phyloP scores from a whole-genome alignment of 1,140 invertebrate species.

The Camponotus floridanus region DNA sequence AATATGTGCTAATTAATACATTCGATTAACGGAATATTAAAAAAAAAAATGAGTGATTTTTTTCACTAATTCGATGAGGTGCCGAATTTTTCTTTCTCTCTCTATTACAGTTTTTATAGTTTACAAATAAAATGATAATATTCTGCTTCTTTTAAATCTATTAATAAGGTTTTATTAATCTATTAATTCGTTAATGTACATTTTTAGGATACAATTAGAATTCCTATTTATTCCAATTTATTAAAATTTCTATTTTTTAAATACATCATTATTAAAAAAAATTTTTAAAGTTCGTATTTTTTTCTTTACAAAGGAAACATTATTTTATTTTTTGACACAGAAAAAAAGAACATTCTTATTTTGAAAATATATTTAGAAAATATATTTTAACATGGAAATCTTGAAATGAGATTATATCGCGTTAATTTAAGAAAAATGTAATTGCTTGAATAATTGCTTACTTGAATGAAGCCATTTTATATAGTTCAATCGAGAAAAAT shows the following conservation, averaged over 20 bases:
- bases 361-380: too few relatives aligned
- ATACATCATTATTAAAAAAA: too few relatives aligned
- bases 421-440: too few relatives aligned
- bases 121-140: not conserved
- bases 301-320: not conserved
- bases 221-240: too few relatives aligned
- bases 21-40: not conserved
- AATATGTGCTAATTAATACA: slow-evolving; percentile 3
- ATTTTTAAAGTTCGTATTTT: too few relatives aligned
- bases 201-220: not conserved
- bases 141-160: not conserved
- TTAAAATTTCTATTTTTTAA: not conserved
- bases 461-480: too few relatives aligned
- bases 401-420: too few relatives aligned
- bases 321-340: not conserved
- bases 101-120: not conserved
- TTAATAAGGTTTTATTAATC: not conserved
- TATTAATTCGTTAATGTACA: not conserved
- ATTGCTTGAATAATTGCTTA: too few relatives aligned
- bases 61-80: slow-evolving; percentile 5
- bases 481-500: too few relatives aligned
- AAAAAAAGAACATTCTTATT: too few relatives aligned
- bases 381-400: too few relatives aligned
- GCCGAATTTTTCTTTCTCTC: not conserved
- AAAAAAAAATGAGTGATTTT: not conserved